A percentile compares a stretch with the other conserved stretches of the same genome.
phyloP scores from a whole-genome alignment of 2,797 vertebrate species.

The Pangasius sanitwongsei region DNA sequence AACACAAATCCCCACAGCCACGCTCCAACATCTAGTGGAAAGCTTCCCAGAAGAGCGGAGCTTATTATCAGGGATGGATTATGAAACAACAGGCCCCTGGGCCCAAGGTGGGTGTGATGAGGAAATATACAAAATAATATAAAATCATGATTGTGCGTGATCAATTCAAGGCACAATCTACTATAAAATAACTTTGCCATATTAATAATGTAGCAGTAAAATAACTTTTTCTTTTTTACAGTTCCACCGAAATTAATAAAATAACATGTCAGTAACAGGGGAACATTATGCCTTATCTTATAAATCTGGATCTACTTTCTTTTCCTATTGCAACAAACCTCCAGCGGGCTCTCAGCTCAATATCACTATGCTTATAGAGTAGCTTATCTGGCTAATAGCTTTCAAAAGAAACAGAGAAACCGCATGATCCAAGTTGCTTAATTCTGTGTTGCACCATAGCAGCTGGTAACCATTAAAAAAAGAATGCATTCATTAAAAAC shows the following conservation, averaged over 20 bases:
- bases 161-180: background rate
- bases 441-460: background rate
- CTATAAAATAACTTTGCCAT: background rate
- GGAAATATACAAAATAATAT: background rate
- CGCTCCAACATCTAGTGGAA: background rate
- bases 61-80: background rate
- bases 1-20: background rate
- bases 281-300: background rate
- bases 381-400: background rate
- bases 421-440: background rate
- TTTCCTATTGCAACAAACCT: background rate
- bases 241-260: background rate
- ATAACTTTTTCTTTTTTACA: background rate
- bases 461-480: background rate
- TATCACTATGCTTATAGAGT: background rate
- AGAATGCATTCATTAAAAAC: background rate
- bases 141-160: background rate
- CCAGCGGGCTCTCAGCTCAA: background rate
- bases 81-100: background rate
- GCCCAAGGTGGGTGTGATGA: background rate
- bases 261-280: background rate
- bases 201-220: background rate
- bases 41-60: background rate
- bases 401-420: background rate
- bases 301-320: constrained; percentile 2